Conservation (phyloP, 1,140 invertebrate genomes). For the Caerostris extrusa region DNA sequence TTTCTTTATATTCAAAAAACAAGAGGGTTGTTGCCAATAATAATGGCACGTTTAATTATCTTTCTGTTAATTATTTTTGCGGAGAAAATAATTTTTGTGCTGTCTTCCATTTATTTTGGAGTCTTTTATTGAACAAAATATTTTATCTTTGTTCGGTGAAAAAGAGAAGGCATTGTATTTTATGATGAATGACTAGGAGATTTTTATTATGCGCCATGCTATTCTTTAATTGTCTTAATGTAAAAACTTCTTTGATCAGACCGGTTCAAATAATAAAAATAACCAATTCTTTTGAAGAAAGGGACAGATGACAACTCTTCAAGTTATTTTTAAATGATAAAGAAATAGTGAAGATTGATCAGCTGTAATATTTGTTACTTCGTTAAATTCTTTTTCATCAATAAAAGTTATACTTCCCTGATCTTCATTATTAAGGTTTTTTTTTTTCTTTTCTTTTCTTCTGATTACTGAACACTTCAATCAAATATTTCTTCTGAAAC, state of each 20-base stretch:
- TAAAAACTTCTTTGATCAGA: constrained; percentile 37
- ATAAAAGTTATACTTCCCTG: neutral
- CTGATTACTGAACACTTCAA: constrained; percentile 1
- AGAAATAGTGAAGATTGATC: neutral
- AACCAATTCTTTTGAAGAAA: neutral
- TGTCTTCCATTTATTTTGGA: neutral
- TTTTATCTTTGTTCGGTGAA: neutral
- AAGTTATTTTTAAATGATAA: constrained; percentile 1
- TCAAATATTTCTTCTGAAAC: constrained; percentile 18
- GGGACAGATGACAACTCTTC: constrained; percentile 12
- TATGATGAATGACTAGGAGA: constrained; percentile 20
- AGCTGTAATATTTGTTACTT: constrained; percentile 15
- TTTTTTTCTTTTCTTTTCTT: neutral
- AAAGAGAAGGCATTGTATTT: constrained; percentile 3
- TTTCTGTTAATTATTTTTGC: too few relatives aligned
- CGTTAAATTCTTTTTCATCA: neutral
- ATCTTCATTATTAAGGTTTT: constrained; percentile 25
- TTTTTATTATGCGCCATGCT: neutral
- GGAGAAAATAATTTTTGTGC: too few relatives aligned
- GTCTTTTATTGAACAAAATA: neutral
- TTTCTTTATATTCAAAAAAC: too few relatives aligned
- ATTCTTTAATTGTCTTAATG: neutral
- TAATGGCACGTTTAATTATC: too few relatives aligned
- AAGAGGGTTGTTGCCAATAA: too few relatives aligned
- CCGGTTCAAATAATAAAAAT: constrained; percentile 42